phyloP scores from a whole-genome alignment of 2,888 invertebrate species.

The Drosophila cyrtoloma region DNA sequence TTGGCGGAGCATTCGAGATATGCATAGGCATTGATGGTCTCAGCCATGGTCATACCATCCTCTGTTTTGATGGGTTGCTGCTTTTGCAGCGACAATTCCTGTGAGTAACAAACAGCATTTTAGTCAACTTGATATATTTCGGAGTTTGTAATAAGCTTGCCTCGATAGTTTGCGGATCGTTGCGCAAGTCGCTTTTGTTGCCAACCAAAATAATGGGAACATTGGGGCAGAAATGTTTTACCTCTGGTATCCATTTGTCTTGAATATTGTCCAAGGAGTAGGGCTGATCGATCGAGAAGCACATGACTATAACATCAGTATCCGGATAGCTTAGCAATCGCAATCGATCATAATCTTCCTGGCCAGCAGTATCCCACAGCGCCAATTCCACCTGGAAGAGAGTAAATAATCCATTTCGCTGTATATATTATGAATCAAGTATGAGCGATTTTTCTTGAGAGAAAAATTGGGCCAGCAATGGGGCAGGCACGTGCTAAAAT shows the following conservation, averaged over 20 bases:
- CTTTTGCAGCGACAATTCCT: constrained; percentile 97
- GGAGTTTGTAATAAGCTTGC: constrained; percentile 38
- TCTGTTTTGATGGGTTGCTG: constrained; percentile 98
- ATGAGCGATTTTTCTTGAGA: constrained; percentile 19
- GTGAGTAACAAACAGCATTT: neutral
- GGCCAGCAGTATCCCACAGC: constrained; percentile 98
- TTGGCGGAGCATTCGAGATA: constrained; percentile 99
- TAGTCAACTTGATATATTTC: neutral
- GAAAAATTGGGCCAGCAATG: constrained; percentile 29
- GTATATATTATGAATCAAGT: constrained; percentile 36
- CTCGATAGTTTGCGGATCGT: constrained; percentile 95
- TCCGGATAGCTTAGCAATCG: constrained; percentile 98
- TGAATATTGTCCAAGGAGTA: constrained; percentile 99
- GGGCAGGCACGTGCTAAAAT: constrained; percentile 44
- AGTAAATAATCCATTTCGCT: neutral
- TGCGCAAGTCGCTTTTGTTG: constrained; percentile 98
- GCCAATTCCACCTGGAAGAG: constrained; percentile 91
- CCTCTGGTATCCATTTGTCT: constrained; percentile 99
- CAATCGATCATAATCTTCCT: constrained; percentile 98
- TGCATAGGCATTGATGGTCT: constrained; percentile 98
- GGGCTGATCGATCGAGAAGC: constrained; percentile 99
- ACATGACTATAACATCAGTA: constrained; percentile 99
- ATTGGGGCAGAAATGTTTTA: constrained; percentile 98
- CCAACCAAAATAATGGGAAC: constrained; percentile 99
- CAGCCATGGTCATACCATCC: constrained; percentile 98